A percentile compares a stretch with the other conserved stretches of the same genome.
These are phyloP conservation scores for Nothocercus nigrocapillus DNA, from an alignment of 2,113 vertebrate genomes.

Conservation along the genomic window DNA sequence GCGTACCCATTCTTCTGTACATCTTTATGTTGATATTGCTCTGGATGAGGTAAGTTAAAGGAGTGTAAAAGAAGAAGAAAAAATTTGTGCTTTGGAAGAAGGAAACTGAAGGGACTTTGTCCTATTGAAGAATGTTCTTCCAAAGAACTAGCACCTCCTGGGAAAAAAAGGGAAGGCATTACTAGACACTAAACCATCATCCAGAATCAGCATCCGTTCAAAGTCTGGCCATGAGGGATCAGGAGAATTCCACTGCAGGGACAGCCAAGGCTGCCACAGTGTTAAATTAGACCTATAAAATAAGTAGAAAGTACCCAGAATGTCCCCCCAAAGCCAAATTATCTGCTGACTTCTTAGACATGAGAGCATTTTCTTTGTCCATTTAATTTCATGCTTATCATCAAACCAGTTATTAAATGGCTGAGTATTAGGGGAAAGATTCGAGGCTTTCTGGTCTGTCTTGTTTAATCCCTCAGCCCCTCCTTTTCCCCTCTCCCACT, in stretches of 20 bases:
- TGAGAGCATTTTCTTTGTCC: conserved; percentile 68
- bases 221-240: background rate
- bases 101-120: background rate
- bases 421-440: conserved; percentile 60
- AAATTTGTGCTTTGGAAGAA: background rate
- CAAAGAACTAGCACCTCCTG: background rate
- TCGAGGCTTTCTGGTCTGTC: conserved; percentile 61
- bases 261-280: background rate
- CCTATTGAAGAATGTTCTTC: background rate
- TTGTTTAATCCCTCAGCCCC: conserved; percentile 58
- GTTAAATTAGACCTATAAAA: background rate
- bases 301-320: conserved; percentile 29
- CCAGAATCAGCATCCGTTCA: background rate
- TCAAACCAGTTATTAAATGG: conserved; percentile 70
- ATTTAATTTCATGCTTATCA: conserved; percentile 75
- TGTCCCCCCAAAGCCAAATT: conserved; percentile 50
- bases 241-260: background rate
- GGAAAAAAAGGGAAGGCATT: background rate
- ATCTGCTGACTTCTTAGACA: conserved; percentile 55
- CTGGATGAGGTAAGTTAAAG: background rate
- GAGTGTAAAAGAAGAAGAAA: background rate
- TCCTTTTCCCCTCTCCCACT: background rate
- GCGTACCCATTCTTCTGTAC: background rate
- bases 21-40: background rate
- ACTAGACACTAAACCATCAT: background rate